Base-by-base conservation (phyloP, 64 coral and sea anemone genomes). In the Platygyra sinensis region DNA sequence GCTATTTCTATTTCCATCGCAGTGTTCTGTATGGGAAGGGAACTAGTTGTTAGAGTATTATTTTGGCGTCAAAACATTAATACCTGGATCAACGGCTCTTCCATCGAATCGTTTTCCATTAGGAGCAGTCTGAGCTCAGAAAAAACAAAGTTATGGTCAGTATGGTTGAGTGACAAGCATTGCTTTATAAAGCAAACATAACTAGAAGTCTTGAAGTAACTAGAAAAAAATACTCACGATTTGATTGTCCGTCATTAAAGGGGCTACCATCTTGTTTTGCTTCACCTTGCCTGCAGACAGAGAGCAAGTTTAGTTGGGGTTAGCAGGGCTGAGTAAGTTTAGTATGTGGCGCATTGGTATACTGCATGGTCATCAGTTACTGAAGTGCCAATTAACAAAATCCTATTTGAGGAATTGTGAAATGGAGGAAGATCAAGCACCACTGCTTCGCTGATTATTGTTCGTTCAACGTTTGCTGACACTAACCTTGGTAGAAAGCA, bases 11-110 rank as follows among this genome's bases (percentile, higher is more conserved):
- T 77, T 51, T 36, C 7, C 7, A 77, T 5, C 29, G 15, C n/a
- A 33, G 29, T 39, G 30, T 24, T 46, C 42, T 46, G 42, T 5
- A 3, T 36, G 1, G 42, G 42, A 46, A 46, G 42, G 42, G 42
- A 46, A 8, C 42, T 46, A 46, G 3, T 46, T 46, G 15, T 57
- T 57, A 57, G 10, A 12, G 14, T 57, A 38, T 15, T 24, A n/a
- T 55, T 33, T 20, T 19, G 25, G 31, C 30, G 3, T 39, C 20
- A 25, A 89, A 24, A 36, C 33, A 36, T 36, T 36, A 36, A 17
- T 74, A 90, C 88, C 88, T 52, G 76, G 88, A 54, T 90, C 88
- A 27, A 90, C 76, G 62, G 88, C 88, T 90, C 71, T 90, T 39
- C 88, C 88, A n/a, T 90, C 88, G 19, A 90, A 90, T 79, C 76